Conservation (phyloP, 2,888 invertebrate species). For the Omphaloscelis lunosa region DNA sequence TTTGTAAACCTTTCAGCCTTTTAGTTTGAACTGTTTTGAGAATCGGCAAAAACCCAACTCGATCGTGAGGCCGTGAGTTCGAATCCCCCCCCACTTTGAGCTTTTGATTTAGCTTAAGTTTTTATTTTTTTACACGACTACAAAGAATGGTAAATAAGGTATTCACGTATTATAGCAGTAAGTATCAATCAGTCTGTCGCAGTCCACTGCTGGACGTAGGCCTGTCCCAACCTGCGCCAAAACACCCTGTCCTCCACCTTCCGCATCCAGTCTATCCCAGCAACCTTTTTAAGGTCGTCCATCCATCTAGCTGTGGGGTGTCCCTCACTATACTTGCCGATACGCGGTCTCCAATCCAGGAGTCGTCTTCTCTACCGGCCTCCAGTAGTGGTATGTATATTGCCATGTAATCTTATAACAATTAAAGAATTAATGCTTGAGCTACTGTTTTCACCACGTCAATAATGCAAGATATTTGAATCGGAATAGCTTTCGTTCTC, state of each 20-base stretch:
- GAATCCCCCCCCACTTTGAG: background rate
- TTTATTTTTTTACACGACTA: background rate
- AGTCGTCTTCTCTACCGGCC: background rate
- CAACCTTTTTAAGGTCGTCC: background rate
- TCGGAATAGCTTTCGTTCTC: background rate
- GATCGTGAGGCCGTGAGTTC: background rate
- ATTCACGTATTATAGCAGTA: background rate
- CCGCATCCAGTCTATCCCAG: background rate
- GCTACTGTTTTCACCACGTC: background rate
- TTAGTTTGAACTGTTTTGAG: background rate
- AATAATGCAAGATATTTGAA: background rate
- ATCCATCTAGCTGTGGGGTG: background rate
- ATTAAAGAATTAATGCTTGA: background rate
- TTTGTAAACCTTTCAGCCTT: slow-evolving; percentile 24
- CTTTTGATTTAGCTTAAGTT: background rate
- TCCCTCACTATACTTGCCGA: background rate
- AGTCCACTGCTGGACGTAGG: background rate
- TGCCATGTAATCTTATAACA: background rate
- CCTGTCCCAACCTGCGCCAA: background rate
- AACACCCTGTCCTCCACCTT: background rate
- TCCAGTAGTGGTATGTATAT: background rate
- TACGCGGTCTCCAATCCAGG: background rate
- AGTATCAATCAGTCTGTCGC: background rate
- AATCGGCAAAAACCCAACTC: background rate
- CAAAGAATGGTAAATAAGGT: background rate